Base-by-base conservation (phyloP, 2,888 invertebrate genomes). In the Encarsia formosa region DNA sequence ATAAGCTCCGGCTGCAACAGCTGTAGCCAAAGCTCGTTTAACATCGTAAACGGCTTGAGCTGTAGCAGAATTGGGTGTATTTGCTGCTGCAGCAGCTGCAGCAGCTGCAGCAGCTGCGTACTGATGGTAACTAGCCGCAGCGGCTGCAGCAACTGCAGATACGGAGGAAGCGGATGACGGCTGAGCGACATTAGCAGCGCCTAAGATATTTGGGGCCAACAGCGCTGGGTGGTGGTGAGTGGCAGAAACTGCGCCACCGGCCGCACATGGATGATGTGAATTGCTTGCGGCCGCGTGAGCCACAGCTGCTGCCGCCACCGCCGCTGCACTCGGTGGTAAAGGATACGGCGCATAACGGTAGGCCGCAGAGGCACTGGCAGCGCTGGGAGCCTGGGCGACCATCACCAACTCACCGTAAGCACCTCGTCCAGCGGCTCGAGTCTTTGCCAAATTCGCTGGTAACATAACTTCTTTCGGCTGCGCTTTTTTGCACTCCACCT, bases 401-500 rank as follows among this genome's bases (percentile, higher is more conserved):
- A 86, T 86, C 84, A 91, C 85, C 84, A 91, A 92, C 93, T 93
- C 92, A 94, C 93, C 93, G 86, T 93, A 94, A 81, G 92, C 90
- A 79, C 92, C 91, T 79, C 93, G 88, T 69, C 91, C 91, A 70
- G 92, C 91, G 76, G 92, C 92, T 77, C 93, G 86, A 79, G 92
- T 93, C 83, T 93, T 93, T 73, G 92, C 92, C 81, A 93, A 80
- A 78, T 92, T 93, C 67, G 92, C 90, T 70, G 98, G 98, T 74
- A 98, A 86, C 99, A 99, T 99, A 71, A 99, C 98, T 83, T 99
- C 99, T 83, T 99, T 99, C 62, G 99, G 99, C 81, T 99, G 99
- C 74, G 99, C 99, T 80, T 98, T 98, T 86, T 98, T 98, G 83
- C 97, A 97, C 83, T 98, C 98, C 81, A 98, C 97, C 97, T 98